Base-by-base conservation (phyloP, 2,797 vertebrate genomes). In the Pseudochirops corinnae region DNA sequence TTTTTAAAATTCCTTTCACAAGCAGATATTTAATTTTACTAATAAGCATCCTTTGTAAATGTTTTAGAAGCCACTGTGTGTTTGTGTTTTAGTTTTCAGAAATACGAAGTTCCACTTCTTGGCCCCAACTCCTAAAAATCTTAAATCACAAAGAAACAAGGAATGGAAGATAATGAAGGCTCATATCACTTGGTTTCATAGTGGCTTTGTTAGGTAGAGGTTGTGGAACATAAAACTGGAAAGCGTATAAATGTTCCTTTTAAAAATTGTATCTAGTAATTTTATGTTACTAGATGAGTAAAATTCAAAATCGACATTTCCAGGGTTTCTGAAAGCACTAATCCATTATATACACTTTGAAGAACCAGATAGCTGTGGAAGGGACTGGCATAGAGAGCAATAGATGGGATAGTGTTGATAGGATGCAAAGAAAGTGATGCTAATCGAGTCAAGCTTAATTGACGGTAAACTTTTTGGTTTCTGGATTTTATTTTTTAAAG, bases 51-150 rank as follows among this genome's bases (percentile, higher is more conserved):
- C 96, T 94, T 90, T 94, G 96, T 98, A 97, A 98, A 96, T 95
- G 97, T 97, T 95, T 94, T 97, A 92, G 94, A 97, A 98, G 97
- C 97, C 95, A 57, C 97, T 97, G 95, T 97, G 91, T 97, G 97
- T 97, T 95, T 96, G 92, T 95, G 91, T 96, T 97, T 62, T 62
- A 94, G 91, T 92, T 97, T 93, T 92, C 95, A 95, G 97, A 96
- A 97, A 94, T 94, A 26, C 56, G 92, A 97, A 96, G 55, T 53
- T 92, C 67, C 13, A 4, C 93, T 93, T 94, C 96, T 95, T 93
- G 90, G 26, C 74, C 94, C 87, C 24, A 56, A 31, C 62, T 91
- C 46, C 94, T 97, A 56, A 1, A 90, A 91, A 14, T 96, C 91
- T 94, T 94, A 55, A 96, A 50, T 93, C 1, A 6, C 16, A 56